A percentile compares a stretch with the other conserved stretches of the same genome.
Evolutionary conservation across 2,113 vertebrate genomes (phyloP).

Genomic region (Gobio gobio): DNA sequence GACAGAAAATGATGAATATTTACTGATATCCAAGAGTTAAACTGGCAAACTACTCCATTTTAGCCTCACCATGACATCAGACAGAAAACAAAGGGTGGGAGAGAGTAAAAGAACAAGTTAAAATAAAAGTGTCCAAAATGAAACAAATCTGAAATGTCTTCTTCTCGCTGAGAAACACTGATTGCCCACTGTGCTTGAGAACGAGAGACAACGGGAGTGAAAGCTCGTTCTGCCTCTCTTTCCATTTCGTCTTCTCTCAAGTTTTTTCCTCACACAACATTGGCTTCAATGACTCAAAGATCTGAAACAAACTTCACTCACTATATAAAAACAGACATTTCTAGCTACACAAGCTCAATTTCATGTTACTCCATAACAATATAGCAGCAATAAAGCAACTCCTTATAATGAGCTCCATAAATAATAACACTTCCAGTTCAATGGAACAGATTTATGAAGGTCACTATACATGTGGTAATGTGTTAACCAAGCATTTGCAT

Average conservation of each 20-base stretch:
- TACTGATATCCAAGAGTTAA: constrained; percentile 27
- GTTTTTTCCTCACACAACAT: constrained; percentile 40
- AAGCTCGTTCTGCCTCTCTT: constrained; percentile 21
- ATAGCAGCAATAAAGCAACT: too few relatives aligned
- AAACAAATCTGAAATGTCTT: constrained; percentile 46
- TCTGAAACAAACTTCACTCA: neutral
- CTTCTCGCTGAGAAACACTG: constrained; percentile 59
- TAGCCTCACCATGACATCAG: neutral
- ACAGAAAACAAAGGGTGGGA: neutral
- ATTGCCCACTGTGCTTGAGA: constrained; percentile 61
- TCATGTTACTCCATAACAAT: neutral
- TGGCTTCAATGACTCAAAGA: neutral
- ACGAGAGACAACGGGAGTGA: constrained; percentile 12
- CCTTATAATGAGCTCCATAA: neutral
- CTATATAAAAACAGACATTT: neutral
- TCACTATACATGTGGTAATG: neutral
- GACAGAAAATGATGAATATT: constrained; percentile 15
- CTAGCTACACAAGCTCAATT: neutral
- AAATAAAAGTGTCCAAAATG: constrained; percentile 7
- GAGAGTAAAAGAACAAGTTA: constrained; percentile 12
- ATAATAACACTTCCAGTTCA: neutral
- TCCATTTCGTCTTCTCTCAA: neutral
- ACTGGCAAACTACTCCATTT: neutral
- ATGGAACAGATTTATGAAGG: neutral
- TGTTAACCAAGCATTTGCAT: too few relatives aligned